A percentile compares a stretch with the other conserved stretches of the same genome.
Evolutionary conservation across 92 coral and sea anemone species (phyloP).

Genomic region (Palythoa grandiflora): DNA sequence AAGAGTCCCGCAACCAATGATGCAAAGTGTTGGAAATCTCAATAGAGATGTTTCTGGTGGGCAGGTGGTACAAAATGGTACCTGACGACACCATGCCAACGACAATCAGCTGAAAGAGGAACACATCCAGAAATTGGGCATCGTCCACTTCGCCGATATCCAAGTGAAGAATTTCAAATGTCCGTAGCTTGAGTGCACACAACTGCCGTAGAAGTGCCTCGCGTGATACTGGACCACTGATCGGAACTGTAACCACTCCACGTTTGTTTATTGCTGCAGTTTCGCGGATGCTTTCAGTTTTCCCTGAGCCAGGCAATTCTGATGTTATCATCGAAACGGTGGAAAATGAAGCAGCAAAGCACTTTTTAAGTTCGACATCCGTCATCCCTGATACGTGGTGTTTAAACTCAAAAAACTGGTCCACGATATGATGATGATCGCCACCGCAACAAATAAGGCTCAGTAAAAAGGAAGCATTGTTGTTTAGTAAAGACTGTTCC

Average conservation of each 20-base stretch:
- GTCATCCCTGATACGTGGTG: conserved; percentile 92
- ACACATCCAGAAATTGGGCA: conserved; percentile 80
- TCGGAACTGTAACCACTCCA: conserved; percentile 77
- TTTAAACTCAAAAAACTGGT: conserved; percentile 78
- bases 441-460: conserved; percentile 94
- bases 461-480: conserved; percentile 66
- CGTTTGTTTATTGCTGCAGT: conserved; percentile 62
- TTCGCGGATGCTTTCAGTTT: conserved; percentile 81
- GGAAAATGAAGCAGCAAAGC: conserved; percentile 66
- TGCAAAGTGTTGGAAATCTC: conserved; percentile 92
- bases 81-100: conserved; percentile 92
- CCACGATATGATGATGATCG: conserved; percentile 87
- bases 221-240: conserved; percentile 90
- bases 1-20: conserved; percentile 86
- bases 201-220: conserved; percentile 69
- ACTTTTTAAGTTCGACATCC: conserved; percentile 70
- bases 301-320: conserved; percentile 95
- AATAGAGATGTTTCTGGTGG: conserved; percentile 74
- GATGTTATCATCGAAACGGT: conserved; percentile 83
- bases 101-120: conserved; percentile 89
- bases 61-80: conserved; percentile 81
- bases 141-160: conserved; percentile 91
- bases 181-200: conserved; percentile 56
- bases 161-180: conserved; percentile 81
- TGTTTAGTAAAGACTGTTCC: conserved; percentile 6